Evolutionary conservation across 2,888 invertebrate species (phyloP).

Genomic region (Tetragonula carbonaria): DNA sequence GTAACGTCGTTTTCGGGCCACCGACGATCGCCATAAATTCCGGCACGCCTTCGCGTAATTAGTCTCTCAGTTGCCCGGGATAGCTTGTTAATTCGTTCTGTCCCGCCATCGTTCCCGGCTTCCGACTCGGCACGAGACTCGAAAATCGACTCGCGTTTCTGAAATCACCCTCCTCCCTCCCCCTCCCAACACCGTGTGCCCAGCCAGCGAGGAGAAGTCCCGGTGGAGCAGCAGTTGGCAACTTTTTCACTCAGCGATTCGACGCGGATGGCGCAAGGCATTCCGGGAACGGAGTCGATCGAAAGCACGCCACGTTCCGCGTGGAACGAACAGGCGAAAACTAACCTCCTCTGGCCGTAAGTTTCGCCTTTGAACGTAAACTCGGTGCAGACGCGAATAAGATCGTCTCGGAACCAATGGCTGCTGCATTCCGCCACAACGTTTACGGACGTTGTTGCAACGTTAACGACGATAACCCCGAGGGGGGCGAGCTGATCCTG

Average conservation of each 20-base stretch:
- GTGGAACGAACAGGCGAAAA: background rate
- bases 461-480: conserved; percentile 26
- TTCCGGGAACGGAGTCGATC: background rate
- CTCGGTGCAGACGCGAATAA: background rate
- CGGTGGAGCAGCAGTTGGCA: background rate
- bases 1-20: background rate
- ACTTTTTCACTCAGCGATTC: conserved; percentile 18
- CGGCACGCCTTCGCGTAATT: conserved; percentile 34
- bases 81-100: conserved; percentile 36
- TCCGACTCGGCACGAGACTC: background rate
- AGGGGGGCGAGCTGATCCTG: background rate
- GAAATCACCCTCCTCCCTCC: background rate
- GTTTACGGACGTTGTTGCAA: background rate
- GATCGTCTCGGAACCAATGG: background rate
- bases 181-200: background rate
- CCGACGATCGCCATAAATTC: conserved; percentile 48
- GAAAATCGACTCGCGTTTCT: background rate
- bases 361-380: conserved; percentile 9
- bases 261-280: background rate
- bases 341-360: background rate
- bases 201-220: background rate
- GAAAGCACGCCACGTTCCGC: conserved; percentile 15
- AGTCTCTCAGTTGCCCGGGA: conserved; percentile 17
- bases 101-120: conserved; percentile 14
- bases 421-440: background rate